Evolutionary conservation across 1,140 invertebrate species (phyloP), one percentile per base, ranked within the genome.

Genomic region (Apis laboriosa): DNA sequence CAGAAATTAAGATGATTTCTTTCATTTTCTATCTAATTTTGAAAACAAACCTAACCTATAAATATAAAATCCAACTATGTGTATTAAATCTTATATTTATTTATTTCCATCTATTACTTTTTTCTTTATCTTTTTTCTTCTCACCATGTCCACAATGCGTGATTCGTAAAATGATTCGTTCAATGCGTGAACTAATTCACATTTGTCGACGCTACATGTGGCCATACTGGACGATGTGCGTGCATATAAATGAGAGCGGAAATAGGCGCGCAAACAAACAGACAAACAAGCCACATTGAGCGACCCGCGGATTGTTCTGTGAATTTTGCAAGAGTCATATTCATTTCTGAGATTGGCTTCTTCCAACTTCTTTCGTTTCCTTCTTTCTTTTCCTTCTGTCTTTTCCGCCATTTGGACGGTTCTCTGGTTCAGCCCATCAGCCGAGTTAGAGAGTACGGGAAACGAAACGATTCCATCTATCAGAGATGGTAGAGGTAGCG

Each of bases 291-390:
- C 76, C 78, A 78, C 87, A 91, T 90, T 91, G 90, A 90, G 75
- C 84, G 80, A 82, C 64, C 75, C 87, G 87, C 83, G 89, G 80
- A 91, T 90, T 88, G 86, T 88, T 85, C 86, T 80, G 86, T 92
- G 90, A 92, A 92, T 92, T 92, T 92, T 92, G 88, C 90, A 92
- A 83, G 77, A 91, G 89, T 86, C 89, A 92, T 91, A 92, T 92
- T 92, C 91, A 92, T 92, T 92, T 91, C 90, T 88, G 89, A 91
- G 91, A 92, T 92, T 92, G 92, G 91, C 87, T 92, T 88, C 83
- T 89, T 89, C 86, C 88, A 85, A 87, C 85, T 83, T 73, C 64
- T 85, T 81, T 74, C 68, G 83, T 83, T 64, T 1, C 49, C 21
- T 28, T 66, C 21, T 84, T 55, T 61, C 53, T 34, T 56, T 68